Evolutionary conservation across 1,140 invertebrate species (phyloP), one percentile per base, ranked within the genome.

Genomic region (Cydia pomonella): DNA sequence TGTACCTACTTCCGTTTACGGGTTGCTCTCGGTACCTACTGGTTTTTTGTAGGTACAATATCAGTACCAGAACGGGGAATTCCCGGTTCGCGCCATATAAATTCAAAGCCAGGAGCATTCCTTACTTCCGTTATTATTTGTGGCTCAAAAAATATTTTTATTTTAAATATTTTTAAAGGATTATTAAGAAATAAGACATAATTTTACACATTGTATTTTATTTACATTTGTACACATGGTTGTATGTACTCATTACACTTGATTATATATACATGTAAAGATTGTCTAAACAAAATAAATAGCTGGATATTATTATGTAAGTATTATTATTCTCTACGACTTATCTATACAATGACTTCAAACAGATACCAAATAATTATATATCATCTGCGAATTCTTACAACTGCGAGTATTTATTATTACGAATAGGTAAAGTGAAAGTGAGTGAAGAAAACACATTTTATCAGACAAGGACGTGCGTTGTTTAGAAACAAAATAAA

Each of bases 141-240:
- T 16, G 41, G 41, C 41, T 44, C 12, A 44, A 33, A 33, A 33
- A 33, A 33, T 33, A 33, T n/a, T n/a, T n/a, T n/a, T n/a, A 33
- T 33, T 33, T 33, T 44, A 0, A 41, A 41, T 21, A 53, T 29
- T 77, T 79, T 74, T 76, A 75, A 81, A 79, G 76, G 44, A 69
- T 47, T 63, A 73, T 47, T 73, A 79, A 79, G 79, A 81, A 82
- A 86, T 77, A 77, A 63, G 25, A n/a, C 25, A 72, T 41, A 77
- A 76, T 74, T 53, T 72, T 77, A 77, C 80, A 76, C 75, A 85
- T 82, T 82, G 83, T 83, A 74, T 75, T 88, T 90, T 90, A 84
- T 91, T 88, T 92, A 93, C 89, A 92, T 93, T 93, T 93, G 90
- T 93, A 93, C 90, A 93, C 79, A 82, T 85, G 83, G 87, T 85